Percentiles rank a stretch among this genome's conserved stretches.
These are phyloP conservation scores for Bombus superbus DNA, from an alignment of 1,140 invertebrate species.

Conservation along the genomic window DNA sequence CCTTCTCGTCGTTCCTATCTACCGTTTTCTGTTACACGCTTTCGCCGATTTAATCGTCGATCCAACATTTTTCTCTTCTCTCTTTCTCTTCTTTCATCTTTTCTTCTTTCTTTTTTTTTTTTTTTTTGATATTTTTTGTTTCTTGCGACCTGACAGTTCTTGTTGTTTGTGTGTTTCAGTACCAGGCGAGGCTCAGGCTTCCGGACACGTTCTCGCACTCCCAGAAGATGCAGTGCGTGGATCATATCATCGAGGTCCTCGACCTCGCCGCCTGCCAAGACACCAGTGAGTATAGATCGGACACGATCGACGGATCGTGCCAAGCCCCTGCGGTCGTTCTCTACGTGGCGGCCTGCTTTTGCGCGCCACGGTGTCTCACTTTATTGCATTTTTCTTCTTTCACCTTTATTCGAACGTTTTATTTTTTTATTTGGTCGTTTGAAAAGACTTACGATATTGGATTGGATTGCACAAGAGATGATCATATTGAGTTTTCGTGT, in stretches of 20 bases:
- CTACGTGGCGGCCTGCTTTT: conserved; percentile 11
- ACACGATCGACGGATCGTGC: conserved; percentile 30
- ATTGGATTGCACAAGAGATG: no score
- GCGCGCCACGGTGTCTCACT: neutral
- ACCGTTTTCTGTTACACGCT: neutral
- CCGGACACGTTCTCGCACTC: conserved; percentile 89
- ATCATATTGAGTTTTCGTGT: no score
- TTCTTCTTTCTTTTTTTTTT: neutral
- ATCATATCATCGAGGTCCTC: conserved; percentile 91
- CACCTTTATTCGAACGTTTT: neutral
- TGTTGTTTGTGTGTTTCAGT: conserved; percentile 63
- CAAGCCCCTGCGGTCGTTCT: neutral
- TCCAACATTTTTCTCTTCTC: neutral
- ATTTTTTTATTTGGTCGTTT: neutral
- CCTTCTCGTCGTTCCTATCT: neutral
- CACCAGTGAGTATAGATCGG: conserved; percentile 85
- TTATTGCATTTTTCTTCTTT: neutral
- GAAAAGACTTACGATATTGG: neutral
- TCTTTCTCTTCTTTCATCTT: neutral
- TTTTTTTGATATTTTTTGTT: neutral
- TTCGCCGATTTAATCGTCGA: conserved; percentile 15
- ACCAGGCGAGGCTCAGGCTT: conserved; percentile 84
- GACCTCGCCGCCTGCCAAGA: conserved; percentile 90
- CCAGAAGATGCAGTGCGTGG: conserved; percentile 91
- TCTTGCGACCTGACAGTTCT: no score